Percentiles rank a stretch among this genome's conserved stretches.
These are phyloP conservation scores for Oxyruncus cristatus DNA, from an alignment of 2,113 vertebrate species.

Conservation along the genomic window DNA sequence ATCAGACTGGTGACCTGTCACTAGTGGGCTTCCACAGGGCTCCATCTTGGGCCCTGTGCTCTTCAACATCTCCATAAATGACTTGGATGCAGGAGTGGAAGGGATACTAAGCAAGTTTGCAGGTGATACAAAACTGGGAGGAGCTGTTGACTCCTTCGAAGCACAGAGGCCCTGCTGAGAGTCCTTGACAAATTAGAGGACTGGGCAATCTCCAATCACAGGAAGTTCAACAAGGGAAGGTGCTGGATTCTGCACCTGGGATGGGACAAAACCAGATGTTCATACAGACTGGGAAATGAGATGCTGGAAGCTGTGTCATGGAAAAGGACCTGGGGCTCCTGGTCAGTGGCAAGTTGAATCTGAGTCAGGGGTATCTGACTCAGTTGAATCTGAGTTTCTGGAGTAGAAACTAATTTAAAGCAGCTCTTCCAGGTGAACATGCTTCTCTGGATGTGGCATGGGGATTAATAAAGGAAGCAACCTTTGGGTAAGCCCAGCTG, in stretches of 20 bases:
- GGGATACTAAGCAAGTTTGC: neutral
- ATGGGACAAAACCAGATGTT: neutral
- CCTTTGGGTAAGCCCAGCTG: neutral
- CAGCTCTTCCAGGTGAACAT: neutral
- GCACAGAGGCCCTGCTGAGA: neutral
- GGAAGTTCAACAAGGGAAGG: neutral
- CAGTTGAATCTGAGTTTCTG: neutral
- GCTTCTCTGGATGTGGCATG: neutral
- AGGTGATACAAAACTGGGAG: neutral
- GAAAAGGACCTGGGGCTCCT: neutral
- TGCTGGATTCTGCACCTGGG: neutral
- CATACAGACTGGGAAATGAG: neutral
- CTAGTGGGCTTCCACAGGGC: neutral
- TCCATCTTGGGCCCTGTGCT: neutral
- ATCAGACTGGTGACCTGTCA: neutral
- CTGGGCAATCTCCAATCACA: neutral
- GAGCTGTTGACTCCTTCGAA: neutral
- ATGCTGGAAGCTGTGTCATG: accelerated
- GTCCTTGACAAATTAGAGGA: no score
- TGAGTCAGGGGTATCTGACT: accelerated
- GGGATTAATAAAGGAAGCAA: neutral
- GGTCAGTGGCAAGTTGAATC: accelerated
- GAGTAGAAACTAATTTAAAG: neutral
- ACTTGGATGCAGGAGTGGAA: neutral
- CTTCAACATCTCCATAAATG: neutral